Base-by-base conservation (phyloP, 2,113 vertebrate species). In the Bubo scandiacus region DNA sequence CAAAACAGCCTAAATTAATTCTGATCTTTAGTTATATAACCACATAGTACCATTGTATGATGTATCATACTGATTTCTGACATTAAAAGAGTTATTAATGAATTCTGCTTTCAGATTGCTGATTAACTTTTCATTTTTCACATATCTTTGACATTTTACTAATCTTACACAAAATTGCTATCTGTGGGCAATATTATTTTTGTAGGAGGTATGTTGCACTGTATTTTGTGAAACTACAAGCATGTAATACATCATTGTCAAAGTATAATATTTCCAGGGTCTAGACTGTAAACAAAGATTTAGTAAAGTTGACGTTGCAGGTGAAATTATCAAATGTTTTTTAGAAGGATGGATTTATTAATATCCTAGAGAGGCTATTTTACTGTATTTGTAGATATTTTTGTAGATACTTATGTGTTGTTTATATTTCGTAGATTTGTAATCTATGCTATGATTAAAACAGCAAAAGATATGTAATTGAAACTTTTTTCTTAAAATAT, bases 51-150 rank as follows among this genome's bases (percentile, higher is more conserved):
- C 22, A 15, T 40, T 12, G 3, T 57, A 26, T 49, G 36, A 15
- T 13, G 4, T 54, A 74, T 81, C 29, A n/a, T 57, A 43, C 15
- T 54, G 58, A 94, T 17, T 70, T 90, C 23, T 84, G 67, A 82
- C 30, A n/a, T 78, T 79, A 90, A 75, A 86, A 42, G 21, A 79
- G 6, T 75, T 83, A 21, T 63, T 86, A 83, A 86, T 88, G 12
- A 86, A 34, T 91, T 97, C 86, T 95, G 5, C 11, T 83, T 88
- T 95, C 40, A 49, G n/a, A 77, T 54, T 93, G 34, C 75, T 58
- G 27, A 54, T 85, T 88, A 88, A 82, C 51, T 92, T 97, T 92
- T 86, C 8, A 12, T 86, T 87, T 94, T 93, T 86, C 34, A 83
- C 30, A 12, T 88, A 72, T 43, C 55, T 57, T 36, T 71, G 26